These are phyloP conservation scores for Mus caroli DNA, from an alignment of 2,797 vertebrate species.

Conservation along the genomic window DNA sequence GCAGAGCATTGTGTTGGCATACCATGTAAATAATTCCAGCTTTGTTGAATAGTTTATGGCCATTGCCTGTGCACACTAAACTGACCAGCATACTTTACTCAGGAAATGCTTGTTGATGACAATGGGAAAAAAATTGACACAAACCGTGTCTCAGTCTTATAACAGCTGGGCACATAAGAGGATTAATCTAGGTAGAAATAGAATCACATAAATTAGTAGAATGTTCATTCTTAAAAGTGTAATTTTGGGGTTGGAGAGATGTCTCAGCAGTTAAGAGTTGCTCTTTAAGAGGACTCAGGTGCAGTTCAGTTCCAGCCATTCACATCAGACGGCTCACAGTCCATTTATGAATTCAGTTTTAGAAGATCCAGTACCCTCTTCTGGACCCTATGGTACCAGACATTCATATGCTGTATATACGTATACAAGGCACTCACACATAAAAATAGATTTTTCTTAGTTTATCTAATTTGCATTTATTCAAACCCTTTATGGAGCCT, in stretches of 20 bases:
- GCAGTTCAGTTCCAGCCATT: too few relatives aligned
- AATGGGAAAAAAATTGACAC: not conserved
- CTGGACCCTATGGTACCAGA: not conserved
- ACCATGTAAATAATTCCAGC: slow-evolving; percentile 41
- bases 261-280: not conserved
- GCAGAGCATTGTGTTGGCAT: slow-evolving; percentile 6
- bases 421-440: not conserved
- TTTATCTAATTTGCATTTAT: not conserved
- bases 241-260: not conserved
- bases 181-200: slow-evolving; percentile 12
- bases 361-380: not conserved
- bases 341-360: not conserved
- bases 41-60: not conserved
- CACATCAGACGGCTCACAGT: not conserved
- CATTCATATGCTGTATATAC: not conserved
- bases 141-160: not conserved
- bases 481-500: not conserved
- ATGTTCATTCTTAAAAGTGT: not conserved
- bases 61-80: not conserved
- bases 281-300: not conserved
- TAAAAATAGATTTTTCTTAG: not conserved
- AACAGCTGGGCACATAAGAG: not conserved
- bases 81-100: not conserved
- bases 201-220: slow-evolving; percentile 16
- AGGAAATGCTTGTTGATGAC: slow-evolving; percentile 24